Conservation (phyloP, 2,113 vertebrate species). For the Engraulis encrasicolus region DNA sequence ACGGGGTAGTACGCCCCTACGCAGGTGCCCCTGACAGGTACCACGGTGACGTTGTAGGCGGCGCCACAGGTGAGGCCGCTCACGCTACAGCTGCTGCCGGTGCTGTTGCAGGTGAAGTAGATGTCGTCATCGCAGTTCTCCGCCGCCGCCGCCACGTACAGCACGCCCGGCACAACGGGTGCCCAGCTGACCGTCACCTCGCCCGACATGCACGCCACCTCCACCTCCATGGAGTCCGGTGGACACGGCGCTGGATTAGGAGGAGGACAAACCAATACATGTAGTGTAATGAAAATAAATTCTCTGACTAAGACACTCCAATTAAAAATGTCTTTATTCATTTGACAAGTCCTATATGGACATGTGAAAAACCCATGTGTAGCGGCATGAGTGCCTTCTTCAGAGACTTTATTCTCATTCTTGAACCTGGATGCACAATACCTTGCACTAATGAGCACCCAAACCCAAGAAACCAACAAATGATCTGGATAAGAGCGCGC, state of each 20-base stretch:
- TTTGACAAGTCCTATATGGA: too few species aligned
- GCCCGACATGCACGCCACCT: conserved; percentile 63
- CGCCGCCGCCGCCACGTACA: conserved; percentile 59
- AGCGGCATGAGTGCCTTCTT: too few species aligned
- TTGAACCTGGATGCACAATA: too few species aligned
- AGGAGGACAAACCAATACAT: background rate
- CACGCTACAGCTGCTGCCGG: conserved; percentile 56
- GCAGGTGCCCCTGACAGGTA: conserved; percentile 60
- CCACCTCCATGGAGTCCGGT: conserved; percentile 43
- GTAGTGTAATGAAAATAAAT: background rate
- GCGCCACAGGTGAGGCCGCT: conserved; percentile 63
- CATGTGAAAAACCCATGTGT: too few species aligned
- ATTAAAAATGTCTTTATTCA: too few species aligned
- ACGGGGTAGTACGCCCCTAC: conserved; percentile 60
- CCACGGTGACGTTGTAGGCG: conserved; percentile 68
- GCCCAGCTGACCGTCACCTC: conserved; percentile 66
- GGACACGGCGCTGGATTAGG: conserved; percentile 70
- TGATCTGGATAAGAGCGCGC: too few species aligned
- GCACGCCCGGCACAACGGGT: conserved; percentile 47
- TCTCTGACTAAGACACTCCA: too few species aligned
- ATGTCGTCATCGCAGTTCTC: conserved; percentile 20
- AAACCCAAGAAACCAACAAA: too few species aligned
- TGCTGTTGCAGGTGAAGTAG: conserved; percentile 56
- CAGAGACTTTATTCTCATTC: too few species aligned
- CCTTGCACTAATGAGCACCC: too few species aligned